Base-by-base conservation (phyloP, 2,797 vertebrate species). In the Pyrocephalus nanus region DNA sequence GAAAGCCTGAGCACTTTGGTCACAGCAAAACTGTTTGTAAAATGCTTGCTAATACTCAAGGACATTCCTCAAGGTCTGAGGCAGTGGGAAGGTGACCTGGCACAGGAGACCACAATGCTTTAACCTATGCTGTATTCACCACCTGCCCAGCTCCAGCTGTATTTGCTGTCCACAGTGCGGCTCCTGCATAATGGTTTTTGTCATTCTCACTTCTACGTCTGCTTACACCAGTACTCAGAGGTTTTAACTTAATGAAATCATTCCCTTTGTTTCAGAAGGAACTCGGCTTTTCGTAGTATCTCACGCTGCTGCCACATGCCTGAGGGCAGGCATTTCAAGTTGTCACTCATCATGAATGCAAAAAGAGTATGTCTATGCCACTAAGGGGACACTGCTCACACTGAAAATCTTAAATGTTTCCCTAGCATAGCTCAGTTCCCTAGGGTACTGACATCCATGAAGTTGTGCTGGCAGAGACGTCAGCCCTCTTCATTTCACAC, bases 161-260 rank as follows among this genome's bases (percentile, higher is more conserved):
- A 10, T 58, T 62, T 64, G 12, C 73, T 27, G 34, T 8, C 65
- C 47, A 7, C 42, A 48, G 29, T 2, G 3, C 0, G 0, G n/a
- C 30, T 70, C 29, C 50, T 12, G 11, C 1, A 1, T 23, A 20
- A 57, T 4, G 40, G 48, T 30, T 88, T 81, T 73, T 86, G 57
- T 80, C 74, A 18, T 53, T 40, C 57, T 67, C 62, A 12, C 74
- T 51, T 9, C 61, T 40, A 27, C 2, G 0, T 36, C 88, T 92
- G 72, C 61, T 51, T 58, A 53, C 53, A 47, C 0, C 9, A 86
- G 32, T 29, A 64, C 66, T 69, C 0, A 0, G 87, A 90, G 90
- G 62, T 36, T 74, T 77, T 67, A 90, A 40, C 16, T 48, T 48
- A 42, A 72, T 62, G n/a, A 86, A 94, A 69, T 58, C 36, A 51